A percentile compares a stretch with the other conserved stretches of the same genome.
Evolutionary conservation across 2,797 vertebrate species (phyloP).

Genomic region (Clarias fuscus): DNA sequence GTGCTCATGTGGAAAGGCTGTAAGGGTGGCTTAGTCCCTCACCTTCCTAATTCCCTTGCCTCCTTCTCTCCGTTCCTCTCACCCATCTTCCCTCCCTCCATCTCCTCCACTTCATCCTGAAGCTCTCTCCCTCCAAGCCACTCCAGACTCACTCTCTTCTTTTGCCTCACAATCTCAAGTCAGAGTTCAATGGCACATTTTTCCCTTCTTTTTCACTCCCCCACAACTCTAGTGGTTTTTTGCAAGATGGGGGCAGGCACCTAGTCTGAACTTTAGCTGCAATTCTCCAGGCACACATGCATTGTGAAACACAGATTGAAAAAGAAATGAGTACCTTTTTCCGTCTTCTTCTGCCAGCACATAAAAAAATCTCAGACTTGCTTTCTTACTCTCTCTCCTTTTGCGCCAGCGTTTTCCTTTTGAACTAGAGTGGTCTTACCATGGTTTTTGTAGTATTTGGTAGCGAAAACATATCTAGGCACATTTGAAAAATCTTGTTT

Average conservation of each 20-base stretch:
- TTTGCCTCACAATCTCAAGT: conserved; percentile 60
- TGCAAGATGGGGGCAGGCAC: conserved; percentile 48
- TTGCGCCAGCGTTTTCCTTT: background rate
- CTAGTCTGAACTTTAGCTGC: conserved; percentile 60
- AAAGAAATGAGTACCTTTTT: conserved; percentile 59
- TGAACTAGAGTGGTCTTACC: background rate
- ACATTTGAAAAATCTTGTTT: background rate
- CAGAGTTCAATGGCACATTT: conserved; percentile 64
- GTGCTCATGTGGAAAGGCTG: conserved; percentile 75
- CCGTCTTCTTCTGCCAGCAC: conserved; percentile 42
- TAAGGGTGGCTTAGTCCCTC: conserved; percentile 71
- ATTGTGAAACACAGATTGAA: conserved; percentile 60
- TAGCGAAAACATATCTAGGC: background rate
- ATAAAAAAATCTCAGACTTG: conserved; percentile 47
- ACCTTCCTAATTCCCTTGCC: conserved; percentile 68
- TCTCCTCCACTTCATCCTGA: conserved; percentile 42
- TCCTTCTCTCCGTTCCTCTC: conserved; percentile 24
- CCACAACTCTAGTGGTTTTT: conserved; percentile 49
- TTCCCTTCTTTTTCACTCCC: conserved; percentile 43
- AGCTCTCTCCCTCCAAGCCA: conserved; percentile 43
- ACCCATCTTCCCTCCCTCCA: conserved; percentile 37
- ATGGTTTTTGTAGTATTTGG: background rate
- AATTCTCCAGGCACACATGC: conserved; percentile 60
- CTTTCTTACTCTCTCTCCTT: conserved; percentile 35
- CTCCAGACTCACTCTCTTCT: conserved; percentile 43